Evolutionary conservation across 2,797 vertebrate species (phyloP).

Genomic region (Chanos chanos): DNA sequence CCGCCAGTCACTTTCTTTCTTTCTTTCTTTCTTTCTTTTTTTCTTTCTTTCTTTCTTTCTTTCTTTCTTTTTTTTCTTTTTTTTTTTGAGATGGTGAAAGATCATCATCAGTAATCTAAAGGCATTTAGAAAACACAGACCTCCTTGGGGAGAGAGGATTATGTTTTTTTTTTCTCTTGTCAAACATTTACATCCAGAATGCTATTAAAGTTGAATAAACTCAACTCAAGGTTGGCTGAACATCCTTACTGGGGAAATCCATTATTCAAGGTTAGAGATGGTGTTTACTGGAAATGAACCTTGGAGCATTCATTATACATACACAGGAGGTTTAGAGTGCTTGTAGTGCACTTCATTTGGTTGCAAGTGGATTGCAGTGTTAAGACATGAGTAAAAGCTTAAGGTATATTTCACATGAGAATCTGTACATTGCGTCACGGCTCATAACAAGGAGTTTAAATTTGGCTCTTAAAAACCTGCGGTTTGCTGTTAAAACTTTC

Average conservation of each 20-base stretch:
- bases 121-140: too few species aligned
- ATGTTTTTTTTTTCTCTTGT: constrained; percentile 65
- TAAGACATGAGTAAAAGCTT: neutral
- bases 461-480: too few species aligned
- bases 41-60: too few species aligned
- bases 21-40: too few species aligned
- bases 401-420: neutral
- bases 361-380: neutral
- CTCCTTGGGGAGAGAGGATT: constrained; percentile 59
- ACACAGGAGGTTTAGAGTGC: constrained; percentile 33
- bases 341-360: constrained; percentile 29
- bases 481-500: too few species aligned
- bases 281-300: constrained; percentile 54
- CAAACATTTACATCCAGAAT: constrained; percentile 69
- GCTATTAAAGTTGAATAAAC: constrained; percentile 69
- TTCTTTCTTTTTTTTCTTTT: neutral
- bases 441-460: too few species aligned
- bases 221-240: constrained; percentile 69
- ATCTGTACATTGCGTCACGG: too few species aligned
- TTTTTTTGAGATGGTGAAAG: too few species aligned
- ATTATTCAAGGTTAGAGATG: constrained; percentile 55
- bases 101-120: neutral
- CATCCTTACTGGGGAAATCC: constrained; percentile 60
- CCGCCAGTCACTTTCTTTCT: too few species aligned
- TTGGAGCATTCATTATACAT: constrained; percentile 27